Percentiles rank a stretch among this genome's conserved stretches.
These are phyloP conservation scores for Spisula solida DNA, from an alignment of 2,888 invertebrate genomes.

Conservation along the genomic window DNA sequence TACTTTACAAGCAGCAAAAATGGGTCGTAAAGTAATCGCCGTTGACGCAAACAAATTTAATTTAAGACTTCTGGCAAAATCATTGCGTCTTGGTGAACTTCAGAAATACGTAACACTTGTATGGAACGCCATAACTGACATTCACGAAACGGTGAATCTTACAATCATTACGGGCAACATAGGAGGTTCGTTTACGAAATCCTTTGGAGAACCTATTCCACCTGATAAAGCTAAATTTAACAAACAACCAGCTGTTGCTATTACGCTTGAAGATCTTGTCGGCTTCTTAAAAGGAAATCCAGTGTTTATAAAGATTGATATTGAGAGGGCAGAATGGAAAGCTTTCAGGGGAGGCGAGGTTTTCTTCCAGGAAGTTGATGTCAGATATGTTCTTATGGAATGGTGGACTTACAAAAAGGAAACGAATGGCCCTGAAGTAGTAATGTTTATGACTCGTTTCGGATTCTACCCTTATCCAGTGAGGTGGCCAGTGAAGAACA, in stretches of 20 bases:
- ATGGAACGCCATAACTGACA: constrained; percentile 76
- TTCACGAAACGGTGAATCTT: constrained; percentile 31
- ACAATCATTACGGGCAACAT: neutral
- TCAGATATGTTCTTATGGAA: neutral
- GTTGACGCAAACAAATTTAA: constrained; percentile 67
- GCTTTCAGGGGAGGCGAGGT: neutral
- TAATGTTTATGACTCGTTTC: neutral
- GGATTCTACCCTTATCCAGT: neutral
- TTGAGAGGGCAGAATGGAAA: neutral
- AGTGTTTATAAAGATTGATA: neutral
- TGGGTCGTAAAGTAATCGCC: constrained; percentile 69
- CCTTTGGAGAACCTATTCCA: neutral
- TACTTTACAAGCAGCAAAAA: constrained; percentile 67
- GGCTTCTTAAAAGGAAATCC: neutral
- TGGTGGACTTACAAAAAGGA: neutral
- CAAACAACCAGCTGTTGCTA: neutral
- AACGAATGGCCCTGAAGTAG: neutral
- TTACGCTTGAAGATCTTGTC: neutral
- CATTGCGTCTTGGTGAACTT: constrained; percentile 62
- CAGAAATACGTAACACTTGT: constrained; percentile 68
- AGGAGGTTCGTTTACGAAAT: neutral
- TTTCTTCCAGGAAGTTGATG: neutral
- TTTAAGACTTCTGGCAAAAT: constrained; percentile 65
- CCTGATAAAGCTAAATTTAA: neutral
- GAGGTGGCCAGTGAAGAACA: neutral